Evolutionary conservation across 2,888 invertebrate genomes (phyloP), one percentile per base, ranked within the genome.

Genomic region (Erannis defoliaria): DNA sequence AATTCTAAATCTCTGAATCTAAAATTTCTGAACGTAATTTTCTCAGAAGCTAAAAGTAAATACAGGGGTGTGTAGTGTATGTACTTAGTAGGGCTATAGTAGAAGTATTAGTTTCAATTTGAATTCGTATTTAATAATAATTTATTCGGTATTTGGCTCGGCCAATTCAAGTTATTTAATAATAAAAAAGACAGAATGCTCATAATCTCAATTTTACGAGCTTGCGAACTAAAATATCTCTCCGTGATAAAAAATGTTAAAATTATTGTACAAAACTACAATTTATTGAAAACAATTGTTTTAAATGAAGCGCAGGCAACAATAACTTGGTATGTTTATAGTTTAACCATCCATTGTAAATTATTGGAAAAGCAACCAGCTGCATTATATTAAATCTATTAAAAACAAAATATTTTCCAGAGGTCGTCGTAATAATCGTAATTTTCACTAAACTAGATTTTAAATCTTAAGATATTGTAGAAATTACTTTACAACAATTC

Each of bases 311-410:
- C 12, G 10, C 19, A 42, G 48, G 23, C 19, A 38, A 43, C 18
- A 5, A 33, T 57, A 57, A 57, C 49, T 57, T 43, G 16, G 40
- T 9, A 50, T 42, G 49, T 56, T 56, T 29, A 21, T 31, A 19
- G 33, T 16, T 16, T 16, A 35, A 42, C 21, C 5, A 16, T 33
- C 16, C 16, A 38, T 46, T 31, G 19, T 19, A 29, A 49, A 33
- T 33, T 40, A 49, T 56, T 49, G 48, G 23, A 40, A 31, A 42
- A 56, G n/a, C 5, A 12, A 40, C 21, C 33, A 33, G 40, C 56
- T 56, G 40, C 33, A 49, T 23, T 21, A 42, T 48, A 42, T 55
- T n/a, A 48, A 21, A 56, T 16, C 6, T 46, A 55, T 48, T 46
- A 46, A 37, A n/a, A 26, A 49, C 49, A 21, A 38, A 38, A 23